These are phyloP conservation scores for Smutsia gigantea DNA, from an alignment of 2,797 vertebrate genomes.

Conservation along the genomic window DNA sequence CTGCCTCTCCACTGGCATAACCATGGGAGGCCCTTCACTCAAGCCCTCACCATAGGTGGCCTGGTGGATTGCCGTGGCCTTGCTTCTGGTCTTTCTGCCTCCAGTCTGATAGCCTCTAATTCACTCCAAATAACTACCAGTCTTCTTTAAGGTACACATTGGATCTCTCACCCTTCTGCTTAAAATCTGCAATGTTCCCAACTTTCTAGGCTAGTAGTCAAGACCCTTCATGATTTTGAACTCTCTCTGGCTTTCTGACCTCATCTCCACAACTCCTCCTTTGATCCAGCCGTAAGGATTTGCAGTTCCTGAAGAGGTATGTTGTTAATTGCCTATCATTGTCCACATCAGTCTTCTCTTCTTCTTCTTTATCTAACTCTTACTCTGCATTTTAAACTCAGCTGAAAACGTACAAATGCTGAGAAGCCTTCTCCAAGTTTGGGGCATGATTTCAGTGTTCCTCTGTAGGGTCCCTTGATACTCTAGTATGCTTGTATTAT, in stretches of 20 bases:
- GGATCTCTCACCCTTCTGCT: neutral
- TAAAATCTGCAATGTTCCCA: neutral
- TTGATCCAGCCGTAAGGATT: neutral
- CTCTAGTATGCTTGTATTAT: neutral
- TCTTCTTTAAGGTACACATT: neutral
- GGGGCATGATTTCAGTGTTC: neutral
- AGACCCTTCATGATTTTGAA: neutral
- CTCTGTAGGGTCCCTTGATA: neutral
- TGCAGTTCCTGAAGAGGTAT: neutral
- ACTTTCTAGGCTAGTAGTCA: neutral
- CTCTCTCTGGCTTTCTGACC: neutral
- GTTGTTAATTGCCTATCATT: neutral
- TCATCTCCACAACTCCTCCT: neutral
- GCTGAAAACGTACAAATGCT: neutral
- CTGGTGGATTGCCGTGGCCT: neutral
- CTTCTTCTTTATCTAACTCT: neutral
- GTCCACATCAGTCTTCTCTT: neutral
- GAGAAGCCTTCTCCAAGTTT: neutral
- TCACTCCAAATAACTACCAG: neutral
- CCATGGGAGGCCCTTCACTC: neutral
- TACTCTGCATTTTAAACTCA: neutral
- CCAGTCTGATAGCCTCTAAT: neutral
- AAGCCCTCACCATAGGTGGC: rapidly evolving
- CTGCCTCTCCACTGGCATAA: too few species aligned
- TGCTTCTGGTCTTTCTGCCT: neutral